Percentiles rank a stretch among this genome's conserved stretches.
Conservation (phyloP, 2,797 vertebrate species). For the Hoplostethus atlanticus region DNA sequence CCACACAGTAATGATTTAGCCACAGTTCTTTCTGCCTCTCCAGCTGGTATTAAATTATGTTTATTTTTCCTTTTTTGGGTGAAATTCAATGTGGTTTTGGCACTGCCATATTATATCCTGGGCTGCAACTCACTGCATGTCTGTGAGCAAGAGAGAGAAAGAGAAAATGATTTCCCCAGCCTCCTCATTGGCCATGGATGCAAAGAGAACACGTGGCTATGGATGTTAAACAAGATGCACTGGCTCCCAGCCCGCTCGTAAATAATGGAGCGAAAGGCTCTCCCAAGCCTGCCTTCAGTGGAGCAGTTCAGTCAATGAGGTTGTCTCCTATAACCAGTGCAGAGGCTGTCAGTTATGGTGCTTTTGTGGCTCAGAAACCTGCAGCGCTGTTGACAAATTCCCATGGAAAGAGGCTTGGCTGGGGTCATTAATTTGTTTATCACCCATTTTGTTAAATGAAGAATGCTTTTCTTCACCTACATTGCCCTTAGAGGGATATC, state of each 20-base stretch:
- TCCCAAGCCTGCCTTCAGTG: conserved; percentile 56
- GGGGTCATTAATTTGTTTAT: conserved; percentile 40
- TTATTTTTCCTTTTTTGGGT: conserved; percentile 40
- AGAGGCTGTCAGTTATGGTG: conserved; percentile 42
- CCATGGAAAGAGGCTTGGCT: conserved; percentile 27
- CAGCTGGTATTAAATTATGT: conserved; percentile 32
- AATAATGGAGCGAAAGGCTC: conserved; percentile 60
- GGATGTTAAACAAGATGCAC: conserved; percentile 65
- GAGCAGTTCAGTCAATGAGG: conserved; percentile 46
- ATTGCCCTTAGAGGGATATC: neutral
- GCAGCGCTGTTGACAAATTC: conserved; percentile 20
- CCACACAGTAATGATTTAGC: conserved; percentile 21
- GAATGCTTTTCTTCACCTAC: neutral
- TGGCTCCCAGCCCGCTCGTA: conserved; percentile 67
- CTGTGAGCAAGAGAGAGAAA: conserved; percentile 25
- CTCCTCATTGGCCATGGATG: conserved; percentile 62
- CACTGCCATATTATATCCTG: conserved; percentile 38
- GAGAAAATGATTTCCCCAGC: conserved; percentile 67
- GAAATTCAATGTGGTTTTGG: conserved; percentile 40
- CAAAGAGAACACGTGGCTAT: conserved; percentile 56
- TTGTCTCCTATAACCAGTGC: conserved; percentile 41
- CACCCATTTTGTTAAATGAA: conserved; percentile 16
- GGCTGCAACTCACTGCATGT: conserved; percentile 39
- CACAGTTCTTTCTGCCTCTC: conserved; percentile 20
- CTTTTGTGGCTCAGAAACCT: conserved; percentile 38